phyloP scores from a whole-genome alignment of 2,113 vertebrate species.

The Gasterosteus nipponicus region DNA sequence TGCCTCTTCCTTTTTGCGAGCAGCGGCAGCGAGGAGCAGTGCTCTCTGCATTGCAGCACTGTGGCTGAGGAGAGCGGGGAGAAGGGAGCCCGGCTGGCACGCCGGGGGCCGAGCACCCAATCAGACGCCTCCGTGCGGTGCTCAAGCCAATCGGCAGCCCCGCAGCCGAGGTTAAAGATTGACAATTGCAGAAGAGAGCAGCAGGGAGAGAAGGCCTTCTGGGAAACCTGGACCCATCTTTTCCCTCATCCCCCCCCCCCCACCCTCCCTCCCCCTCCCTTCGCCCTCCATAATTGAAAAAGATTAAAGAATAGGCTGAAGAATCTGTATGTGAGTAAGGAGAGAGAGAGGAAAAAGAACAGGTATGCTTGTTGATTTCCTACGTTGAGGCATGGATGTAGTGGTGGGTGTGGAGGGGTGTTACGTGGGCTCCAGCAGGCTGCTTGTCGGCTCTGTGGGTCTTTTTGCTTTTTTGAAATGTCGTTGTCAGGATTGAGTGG shows the following conservation, averaged over 20 bases:
- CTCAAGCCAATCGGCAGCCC: constrained; percentile 87
- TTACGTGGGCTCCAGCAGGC: constrained; percentile 44
- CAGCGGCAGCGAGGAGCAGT: constrained; percentile 74
- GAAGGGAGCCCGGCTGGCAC: constrained; percentile 85
- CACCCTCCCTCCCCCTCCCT: constrained; percentile 61
- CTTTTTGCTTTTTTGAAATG: constrained; percentile 44
- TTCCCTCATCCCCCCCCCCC: constrained; percentile 80
- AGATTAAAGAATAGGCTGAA: constrained; percentile 82
- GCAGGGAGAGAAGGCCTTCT: constrained; percentile 91
- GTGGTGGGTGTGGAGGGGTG: constrained; percentile 63
- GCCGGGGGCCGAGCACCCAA: constrained; percentile 83
- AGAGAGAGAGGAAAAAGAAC: constrained; percentile 76
- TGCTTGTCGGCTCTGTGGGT: constrained; percentile 47
- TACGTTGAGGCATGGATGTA: constrained; percentile 74
- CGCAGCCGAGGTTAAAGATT: constrained; percentile 93
- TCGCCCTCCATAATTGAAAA: constrained; percentile 80
- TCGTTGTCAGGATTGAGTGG: constrained; percentile 48
- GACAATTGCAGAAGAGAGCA: constrained; percentile 89
- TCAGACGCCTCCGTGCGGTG: constrained; percentile 81
- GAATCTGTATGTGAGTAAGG: constrained; percentile 83
- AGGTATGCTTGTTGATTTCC: constrained; percentile 83
- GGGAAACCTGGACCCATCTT: constrained; percentile 95
- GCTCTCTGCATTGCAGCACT: constrained; percentile 96
- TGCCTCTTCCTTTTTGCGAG: constrained; percentile 52
- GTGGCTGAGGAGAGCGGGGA: constrained; percentile 87